Conservation (phyloP, 2,797 vertebrate species). For the Acanthopagrus latus region DNA sequence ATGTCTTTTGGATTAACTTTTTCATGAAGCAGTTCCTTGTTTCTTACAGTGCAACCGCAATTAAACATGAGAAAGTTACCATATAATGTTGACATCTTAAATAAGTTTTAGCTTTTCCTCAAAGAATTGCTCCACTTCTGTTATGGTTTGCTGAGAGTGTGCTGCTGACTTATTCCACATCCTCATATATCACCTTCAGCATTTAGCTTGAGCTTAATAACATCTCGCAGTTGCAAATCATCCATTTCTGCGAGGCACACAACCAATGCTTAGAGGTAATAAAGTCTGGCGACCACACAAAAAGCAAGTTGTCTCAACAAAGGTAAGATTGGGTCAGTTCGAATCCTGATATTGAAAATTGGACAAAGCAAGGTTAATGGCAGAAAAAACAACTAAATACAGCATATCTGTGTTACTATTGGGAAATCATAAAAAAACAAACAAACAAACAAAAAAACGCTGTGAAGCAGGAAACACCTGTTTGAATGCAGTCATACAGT, state of each 20-base stretch:
- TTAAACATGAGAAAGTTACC: neutral
- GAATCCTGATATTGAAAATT: no score
- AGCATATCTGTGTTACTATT: no score
- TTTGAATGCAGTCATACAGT: no score
- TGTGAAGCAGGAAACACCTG: no score
- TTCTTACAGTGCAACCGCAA: neutral
- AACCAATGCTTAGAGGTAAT: neutral
- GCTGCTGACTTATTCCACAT: neutral
- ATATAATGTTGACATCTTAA: neutral
- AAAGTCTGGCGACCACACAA: neutral
- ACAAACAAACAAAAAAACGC: no score
- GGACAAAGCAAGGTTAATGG: no score
- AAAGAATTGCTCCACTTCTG: neutral
- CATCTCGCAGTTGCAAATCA: neutral
- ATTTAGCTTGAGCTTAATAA: neutral
- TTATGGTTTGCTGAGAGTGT: neutral
- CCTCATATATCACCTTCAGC: neutral
- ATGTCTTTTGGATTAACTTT: no score
- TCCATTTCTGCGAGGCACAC: neutral
- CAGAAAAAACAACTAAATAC: no score
- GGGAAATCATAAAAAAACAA: no score
- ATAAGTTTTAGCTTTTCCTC: neutral
- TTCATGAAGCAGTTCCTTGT: neutral
- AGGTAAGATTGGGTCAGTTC: neutral
- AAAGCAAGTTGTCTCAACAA: neutral